These are phyloP conservation scores for Bungarus multicinctus DNA, from an alignment of 2,113 vertebrate species.

Conservation along the genomic window DNA sequence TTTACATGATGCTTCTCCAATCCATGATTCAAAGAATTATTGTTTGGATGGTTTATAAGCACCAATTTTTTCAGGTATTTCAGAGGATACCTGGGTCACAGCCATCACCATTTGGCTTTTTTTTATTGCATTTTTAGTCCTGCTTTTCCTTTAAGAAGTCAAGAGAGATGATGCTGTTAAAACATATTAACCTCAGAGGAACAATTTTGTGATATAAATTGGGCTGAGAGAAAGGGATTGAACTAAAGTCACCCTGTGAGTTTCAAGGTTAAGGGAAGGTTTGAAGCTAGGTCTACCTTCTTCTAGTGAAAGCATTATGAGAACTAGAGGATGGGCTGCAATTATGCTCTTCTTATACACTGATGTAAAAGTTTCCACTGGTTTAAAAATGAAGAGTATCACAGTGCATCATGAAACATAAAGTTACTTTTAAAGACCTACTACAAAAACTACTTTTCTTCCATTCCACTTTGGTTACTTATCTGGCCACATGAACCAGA, in stretches of 20 bases:
- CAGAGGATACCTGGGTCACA: background rate
- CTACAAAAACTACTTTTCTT: background rate
- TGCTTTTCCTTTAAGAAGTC: background rate
- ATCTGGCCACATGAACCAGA: background rate
- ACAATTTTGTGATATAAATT: background rate
- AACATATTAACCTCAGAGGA: background rate
- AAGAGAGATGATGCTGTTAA: background rate
- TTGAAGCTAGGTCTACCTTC: background rate
- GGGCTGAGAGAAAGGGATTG: background rate
- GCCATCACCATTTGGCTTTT: slow-evolving; percentile 6
- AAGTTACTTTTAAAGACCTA: background rate
- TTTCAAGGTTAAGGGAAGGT: background rate
- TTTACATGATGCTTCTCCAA: background rate
- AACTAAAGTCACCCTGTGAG: background rate
- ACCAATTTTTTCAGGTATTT: background rate
- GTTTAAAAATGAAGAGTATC: background rate
- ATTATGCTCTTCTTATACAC: background rate
- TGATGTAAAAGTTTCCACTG: background rate
- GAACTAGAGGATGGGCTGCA: background rate
- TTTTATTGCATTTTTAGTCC: slow-evolving; percentile 33
- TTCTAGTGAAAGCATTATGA: background rate
- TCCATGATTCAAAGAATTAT: background rate
- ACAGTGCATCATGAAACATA: background rate
- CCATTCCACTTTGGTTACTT: background rate
- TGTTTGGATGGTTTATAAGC: background rate